A percentile compares a stretch with the other conserved stretches of the same genome.
These are phyloP conservation scores for Gymnothorax reevesii DNA, from an alignment of 2,797 vertebrate genomes.

Conservation along the genomic window DNA sequence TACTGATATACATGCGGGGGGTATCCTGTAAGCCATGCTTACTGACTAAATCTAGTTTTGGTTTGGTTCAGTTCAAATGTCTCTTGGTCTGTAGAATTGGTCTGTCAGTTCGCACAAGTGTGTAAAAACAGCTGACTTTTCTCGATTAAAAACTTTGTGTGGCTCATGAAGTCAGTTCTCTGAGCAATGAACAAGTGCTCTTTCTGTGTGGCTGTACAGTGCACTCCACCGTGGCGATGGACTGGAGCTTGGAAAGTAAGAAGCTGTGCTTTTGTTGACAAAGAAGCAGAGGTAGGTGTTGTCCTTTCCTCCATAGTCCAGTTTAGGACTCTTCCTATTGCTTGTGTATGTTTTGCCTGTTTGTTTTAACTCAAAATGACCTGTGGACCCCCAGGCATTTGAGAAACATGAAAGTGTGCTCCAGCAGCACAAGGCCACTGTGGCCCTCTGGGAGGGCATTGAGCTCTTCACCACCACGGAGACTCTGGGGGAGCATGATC, in stretches of 20 bases:
- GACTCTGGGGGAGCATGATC: conserved; percentile 93
- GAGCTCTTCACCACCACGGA: conserved; percentile 99
- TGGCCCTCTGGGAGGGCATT: conserved; percentile 91
- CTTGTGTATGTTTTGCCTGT: conserved; percentile 28
- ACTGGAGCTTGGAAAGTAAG: conserved; percentile 89
- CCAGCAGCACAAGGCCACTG: conserved; percentile 83
- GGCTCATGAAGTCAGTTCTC: not conserved
- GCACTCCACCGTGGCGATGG: conserved; percentile 91
- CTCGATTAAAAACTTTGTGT: not conserved
- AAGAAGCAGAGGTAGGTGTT: conserved; percentile 86
- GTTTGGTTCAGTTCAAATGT: not conserved
- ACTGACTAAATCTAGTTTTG: no score
- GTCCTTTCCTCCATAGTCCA: not conserved
- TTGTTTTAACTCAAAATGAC: not conserved
- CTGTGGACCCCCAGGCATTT: conserved; percentile 71
- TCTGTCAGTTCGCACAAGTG: not conserved
- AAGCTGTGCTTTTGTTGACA: conserved; percentile 89
- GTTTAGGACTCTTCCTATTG: not conserved
- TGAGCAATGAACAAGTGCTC: not conserved
- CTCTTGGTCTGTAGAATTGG: not conserved
- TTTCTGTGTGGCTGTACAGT: conserved; percentile 63
- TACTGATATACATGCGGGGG: no score
- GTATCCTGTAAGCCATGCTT: no score
- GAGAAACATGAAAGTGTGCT: conserved; percentile 90
- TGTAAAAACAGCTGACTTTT: not conserved